Evolutionary conservation across 2,797 vertebrate species (phyloP).

Genomic region (Pipistrellus kuhlii): DNA sequence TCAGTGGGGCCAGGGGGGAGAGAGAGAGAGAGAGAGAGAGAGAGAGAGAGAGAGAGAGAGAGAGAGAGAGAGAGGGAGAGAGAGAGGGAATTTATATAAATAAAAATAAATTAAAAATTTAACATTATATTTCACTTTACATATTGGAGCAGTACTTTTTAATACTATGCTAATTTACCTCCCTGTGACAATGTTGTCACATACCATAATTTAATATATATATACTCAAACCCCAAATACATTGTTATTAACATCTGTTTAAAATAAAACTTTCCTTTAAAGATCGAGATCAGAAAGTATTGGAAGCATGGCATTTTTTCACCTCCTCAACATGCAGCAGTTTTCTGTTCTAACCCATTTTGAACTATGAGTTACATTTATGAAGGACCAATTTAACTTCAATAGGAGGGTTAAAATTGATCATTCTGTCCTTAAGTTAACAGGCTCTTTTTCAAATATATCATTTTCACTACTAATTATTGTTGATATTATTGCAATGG

Average conservation of each 20-base stretch:
- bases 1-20: background rate
- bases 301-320: background rate
- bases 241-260: background rate
- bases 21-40: background rate
- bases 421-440: constrained; percentile 3
- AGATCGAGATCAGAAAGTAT: background rate
- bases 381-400: background rate
- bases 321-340: background rate
- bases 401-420: background rate
- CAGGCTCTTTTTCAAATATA: background rate
- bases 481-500: background rate
- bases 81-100: background rate
- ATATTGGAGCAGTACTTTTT: background rate
- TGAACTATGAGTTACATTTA: background rate
- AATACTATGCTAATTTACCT: background rate
- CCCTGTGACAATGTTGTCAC: background rate
- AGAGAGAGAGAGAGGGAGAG: background rate
- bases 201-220: background rate
- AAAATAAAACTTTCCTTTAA: background rate
- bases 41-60: background rate
- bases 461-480: constrained; percentile 54
- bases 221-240: background rate
- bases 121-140: background rate
- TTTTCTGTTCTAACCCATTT: constrained; percentile 38
- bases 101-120: background rate